Evolutionary conservation across 2,797 vertebrate species (phyloP), one percentile per base, ranked within the genome.

Genomic region (Gymnocypris eckloni): DNA sequence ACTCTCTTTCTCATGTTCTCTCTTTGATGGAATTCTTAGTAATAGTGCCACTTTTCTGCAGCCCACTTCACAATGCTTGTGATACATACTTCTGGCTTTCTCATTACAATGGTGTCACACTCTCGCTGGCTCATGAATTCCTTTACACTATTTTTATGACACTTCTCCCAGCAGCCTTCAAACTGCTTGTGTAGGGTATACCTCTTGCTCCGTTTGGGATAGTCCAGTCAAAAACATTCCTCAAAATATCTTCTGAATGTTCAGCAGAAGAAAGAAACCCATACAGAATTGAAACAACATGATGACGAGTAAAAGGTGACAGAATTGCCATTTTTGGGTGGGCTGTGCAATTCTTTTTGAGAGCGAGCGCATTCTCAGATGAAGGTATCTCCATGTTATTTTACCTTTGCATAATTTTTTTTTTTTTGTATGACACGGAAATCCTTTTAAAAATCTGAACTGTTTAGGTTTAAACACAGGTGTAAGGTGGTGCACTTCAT

Each of bases 41-140:
- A 73, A 73, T 52, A 73, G 78, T 85, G 84, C 67, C 77, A 85
- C 77, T 80, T 83, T 83, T 86, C 70, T 81, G 64, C 84, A 86
- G 67, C 56, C 56, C 54, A 80, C 54, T 85, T 80, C 54, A 79
- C 75, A 79, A 48, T 85, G 75, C 50, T 66, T 89, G 80, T 84
- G 77, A 73, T 66, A 66, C 37, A 79, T 39, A 78, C 28, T 81
- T 87, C 89, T 91, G 89, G 89, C 79, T 87, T 91, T 89, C 85
- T 87, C 89, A 90, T 90, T 84, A 91, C 78, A 61, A 81, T 80
- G 72, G 86, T 83, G 59, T 89, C 83, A 88, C 81, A 86, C 77
- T 80, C 66, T 86, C 84, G 75, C 77, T 82, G 43, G 81, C 79
- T 87, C 56, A 67, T 75, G 37, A 77, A 83, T 69, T 82, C 64